phyloP scores from a whole-genome alignment of 1,140 invertebrate species.

The Glossosoma conforme region DNA sequence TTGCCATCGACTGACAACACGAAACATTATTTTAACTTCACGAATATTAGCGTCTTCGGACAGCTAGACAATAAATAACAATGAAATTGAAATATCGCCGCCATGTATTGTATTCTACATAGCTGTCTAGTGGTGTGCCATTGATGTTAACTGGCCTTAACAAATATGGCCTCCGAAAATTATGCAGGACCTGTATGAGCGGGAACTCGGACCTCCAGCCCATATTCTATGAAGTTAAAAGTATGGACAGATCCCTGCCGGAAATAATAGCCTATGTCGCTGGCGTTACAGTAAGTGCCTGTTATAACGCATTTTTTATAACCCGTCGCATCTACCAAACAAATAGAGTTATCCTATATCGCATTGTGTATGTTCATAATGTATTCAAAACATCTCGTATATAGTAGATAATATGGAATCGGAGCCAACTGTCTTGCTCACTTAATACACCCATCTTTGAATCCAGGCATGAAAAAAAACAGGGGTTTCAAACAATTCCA shows the following conservation, averaged over 20 bases:
- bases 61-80: no score
- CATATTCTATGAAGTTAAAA: slow-evolving; percentile 8
- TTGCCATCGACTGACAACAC: no score
- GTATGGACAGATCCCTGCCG: slow-evolving; percentile 11
- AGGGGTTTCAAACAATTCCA: no score
- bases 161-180: not conserved
- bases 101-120: no score
- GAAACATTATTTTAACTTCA: no score
- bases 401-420: not conserved
- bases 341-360: not conserved
- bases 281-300: slow-evolving; percentile 13
- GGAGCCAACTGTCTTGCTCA: no score
- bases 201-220: slow-evolving; percentile 10
- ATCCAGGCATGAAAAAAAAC: no score
- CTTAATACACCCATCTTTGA: no score
- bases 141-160: no score
- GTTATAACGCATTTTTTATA: not conserved
- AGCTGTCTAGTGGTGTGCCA: no score
- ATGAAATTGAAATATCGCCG: no score
- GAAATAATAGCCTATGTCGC: slow-evolving; percentile 17
- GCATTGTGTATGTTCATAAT: not conserved
- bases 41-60: no score
- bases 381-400: not conserved
- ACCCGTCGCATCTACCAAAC: not conserved
- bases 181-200: slow-evolving; percentile 18